Conservation (phyloP, 2,888 invertebrate species). For the Hanleya hanleyi region DNA sequence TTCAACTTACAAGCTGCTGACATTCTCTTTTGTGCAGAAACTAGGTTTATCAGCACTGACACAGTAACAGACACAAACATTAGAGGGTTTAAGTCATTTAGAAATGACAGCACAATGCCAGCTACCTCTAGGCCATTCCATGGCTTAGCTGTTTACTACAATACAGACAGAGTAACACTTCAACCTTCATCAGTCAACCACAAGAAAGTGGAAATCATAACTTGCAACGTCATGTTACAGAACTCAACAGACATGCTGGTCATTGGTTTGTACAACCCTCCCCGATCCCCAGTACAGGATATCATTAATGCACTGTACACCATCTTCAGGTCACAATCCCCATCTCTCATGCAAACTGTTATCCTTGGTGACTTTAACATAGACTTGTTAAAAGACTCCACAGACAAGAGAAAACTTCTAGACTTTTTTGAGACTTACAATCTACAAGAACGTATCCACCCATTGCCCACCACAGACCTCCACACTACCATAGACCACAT, state of each 20-base stretch:
- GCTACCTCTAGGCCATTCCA: constrained; percentile 21
- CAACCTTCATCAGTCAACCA: background rate
- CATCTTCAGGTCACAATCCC: background rate
- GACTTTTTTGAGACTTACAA: background rate
- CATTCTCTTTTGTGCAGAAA: constrained; percentile 30
- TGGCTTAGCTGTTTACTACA: constrained; percentile 17
- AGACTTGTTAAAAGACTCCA: background rate
- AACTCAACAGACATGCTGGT: background rate
- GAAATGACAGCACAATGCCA: constrained; percentile 7
- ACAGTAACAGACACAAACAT: constrained; percentile 2
- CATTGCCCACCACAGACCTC: constrained; percentile 9
- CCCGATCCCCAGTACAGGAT: background rate
- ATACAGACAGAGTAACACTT: background rate
- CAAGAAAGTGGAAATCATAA: background rate
- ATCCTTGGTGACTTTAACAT: background rate
- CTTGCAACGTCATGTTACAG: background rate
- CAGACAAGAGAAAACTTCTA: background rate
- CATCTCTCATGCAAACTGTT: background rate
- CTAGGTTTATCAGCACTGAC: constrained; percentile 20
- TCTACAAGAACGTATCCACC: background rate
- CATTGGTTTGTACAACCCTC: background rate
- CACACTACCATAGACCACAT: constrained; percentile 13
- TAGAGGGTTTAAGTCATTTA: background rate
- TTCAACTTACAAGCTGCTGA: constrained; percentile 11
- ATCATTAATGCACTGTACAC: background rate